Base-by-base conservation (phyloP, 2,113 vertebrate genomes). In the Pithys albifrons region DNA sequence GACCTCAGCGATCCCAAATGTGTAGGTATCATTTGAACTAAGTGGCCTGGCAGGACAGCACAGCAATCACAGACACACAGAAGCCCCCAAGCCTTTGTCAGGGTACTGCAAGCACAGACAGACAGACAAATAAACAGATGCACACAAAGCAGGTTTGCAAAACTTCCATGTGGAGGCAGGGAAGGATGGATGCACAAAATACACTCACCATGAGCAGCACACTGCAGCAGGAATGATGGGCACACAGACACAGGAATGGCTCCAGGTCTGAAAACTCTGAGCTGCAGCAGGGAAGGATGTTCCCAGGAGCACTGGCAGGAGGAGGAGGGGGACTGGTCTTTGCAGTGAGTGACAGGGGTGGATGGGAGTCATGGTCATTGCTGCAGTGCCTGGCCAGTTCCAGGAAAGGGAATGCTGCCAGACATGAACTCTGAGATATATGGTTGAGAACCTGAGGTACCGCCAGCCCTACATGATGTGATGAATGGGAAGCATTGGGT, bases 221-320 rank as follows among this genome's bases (percentile, higher is more conserved):
- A 23, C 54, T 33, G 69, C 14, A 55, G 48, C 54, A 48, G 75
- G n/a, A 80, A 41, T 14, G 45, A 61, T 17, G 27, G 45, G 24
- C 24, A 48, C 45, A 59, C 27, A 33, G 45, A 29, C 17, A 41
- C 24, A 48, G 61, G 20, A n/a, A 18, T 1, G 1, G 28, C 11
- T 29, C 7, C 14, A 7, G 39, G 29, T 14, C 37, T 45, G 33
- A 72, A 33, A 39, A 19, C 19, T n/a, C 27, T 29, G 46, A 46
- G 54, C 39, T 31, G 59, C n/a, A 61, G 48, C n/a, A 23, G 6
- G 41, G 28, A 82, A 39, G 22, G 41, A 17, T 55, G 24, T 19
- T n/a, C 39, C 29, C 69, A n/a, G 70, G 22, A 0, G 2, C 1
- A 3, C 12, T 4, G 1, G 64, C 10, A 66, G 43, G 25, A 58